Conservation (phyloP, 2,113 vertebrate species). For the Uria lomvia region DNA sequence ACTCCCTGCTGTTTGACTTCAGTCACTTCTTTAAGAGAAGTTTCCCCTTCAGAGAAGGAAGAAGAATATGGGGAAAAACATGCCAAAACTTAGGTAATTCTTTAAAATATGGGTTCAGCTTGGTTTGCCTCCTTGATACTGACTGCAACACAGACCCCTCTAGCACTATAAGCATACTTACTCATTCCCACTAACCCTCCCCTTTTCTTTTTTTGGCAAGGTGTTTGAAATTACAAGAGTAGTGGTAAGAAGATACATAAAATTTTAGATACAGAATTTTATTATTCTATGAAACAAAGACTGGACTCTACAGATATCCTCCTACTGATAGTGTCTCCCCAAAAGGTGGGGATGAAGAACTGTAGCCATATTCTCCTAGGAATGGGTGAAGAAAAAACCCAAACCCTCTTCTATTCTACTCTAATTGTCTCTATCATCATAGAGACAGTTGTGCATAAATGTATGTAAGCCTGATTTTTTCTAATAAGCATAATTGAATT, state of each 20-base stretch:
- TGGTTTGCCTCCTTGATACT: not conserved
- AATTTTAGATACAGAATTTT: not conserved
- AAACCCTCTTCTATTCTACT: not conserved
- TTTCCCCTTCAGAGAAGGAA: not conserved
- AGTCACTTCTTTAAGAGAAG: not conserved
- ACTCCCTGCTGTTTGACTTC: not conserved
- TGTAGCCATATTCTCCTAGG: not conserved
- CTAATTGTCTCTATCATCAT: not conserved
- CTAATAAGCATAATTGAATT: not conserved
- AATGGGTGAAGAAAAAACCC: not conserved
- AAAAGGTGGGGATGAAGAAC: not conserved
- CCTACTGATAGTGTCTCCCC: not conserved
- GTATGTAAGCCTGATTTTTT: not conserved
- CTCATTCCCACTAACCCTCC: not conserved
- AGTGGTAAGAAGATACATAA: not conserved
- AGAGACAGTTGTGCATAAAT: not conserved
- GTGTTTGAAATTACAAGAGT: not conserved
- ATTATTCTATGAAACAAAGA: not conserved
- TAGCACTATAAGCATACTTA: not conserved
- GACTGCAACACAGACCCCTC: not conserved
- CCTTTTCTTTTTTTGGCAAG: not conserved
- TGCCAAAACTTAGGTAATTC: not conserved
- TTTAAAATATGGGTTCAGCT: not conserved
- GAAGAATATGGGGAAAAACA: not conserved
- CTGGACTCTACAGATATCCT: not conserved